Base-by-base conservation (phyloP, 2,113 vertebrate genomes). In the Toxostoma redivivum region DNA sequence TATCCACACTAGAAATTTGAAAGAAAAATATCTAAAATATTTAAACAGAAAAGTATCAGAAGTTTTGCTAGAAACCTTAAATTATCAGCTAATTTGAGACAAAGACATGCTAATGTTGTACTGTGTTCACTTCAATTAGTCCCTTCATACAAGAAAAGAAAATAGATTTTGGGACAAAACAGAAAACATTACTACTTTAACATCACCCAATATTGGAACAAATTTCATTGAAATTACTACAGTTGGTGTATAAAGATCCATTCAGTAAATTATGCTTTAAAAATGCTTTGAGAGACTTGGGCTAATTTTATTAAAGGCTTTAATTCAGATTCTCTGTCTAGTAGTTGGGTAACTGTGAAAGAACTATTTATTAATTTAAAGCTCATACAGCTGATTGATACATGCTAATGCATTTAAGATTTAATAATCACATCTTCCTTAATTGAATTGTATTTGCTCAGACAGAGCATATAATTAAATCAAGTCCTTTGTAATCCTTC, bases 291-390 rank as follows among this genome's bases (percentile, higher is more conserved):
- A 81, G 44, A 88, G 33, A 60, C 25, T 90, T 70, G 22, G 67
- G 24, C 5, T 90, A 88, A 94, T 95, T 90, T 90, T 96, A 86
- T 96, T 83, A 88, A 28, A 44, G 56, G 47, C 66, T 94, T 88
- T 92, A 90, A 83, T 88, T 92, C 60, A 57, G 50, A 70, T 92
- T 91, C 67, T 93, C 50, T 86, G 47, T 87, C 71, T 73, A 90
- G 44, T 81, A 83, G 62, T 62, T 88, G 58, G 25, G 12, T 81
- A 92, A 90, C 85, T 94, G 90, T 85, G 80, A 70, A 90, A 92
- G n/a, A 95, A 87, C 84, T 95, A 89, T 87, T 91, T 96, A 95
- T 97, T 95, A 95, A 88, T 92, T 91, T 91, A 87, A 95, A 95
- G 67, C 78, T 94, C 58, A 82, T 82, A 54, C 14, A 86, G 28